Conservation (phyloP, 2,888 invertebrate genomes). For the Diarsia mendica region DNA sequence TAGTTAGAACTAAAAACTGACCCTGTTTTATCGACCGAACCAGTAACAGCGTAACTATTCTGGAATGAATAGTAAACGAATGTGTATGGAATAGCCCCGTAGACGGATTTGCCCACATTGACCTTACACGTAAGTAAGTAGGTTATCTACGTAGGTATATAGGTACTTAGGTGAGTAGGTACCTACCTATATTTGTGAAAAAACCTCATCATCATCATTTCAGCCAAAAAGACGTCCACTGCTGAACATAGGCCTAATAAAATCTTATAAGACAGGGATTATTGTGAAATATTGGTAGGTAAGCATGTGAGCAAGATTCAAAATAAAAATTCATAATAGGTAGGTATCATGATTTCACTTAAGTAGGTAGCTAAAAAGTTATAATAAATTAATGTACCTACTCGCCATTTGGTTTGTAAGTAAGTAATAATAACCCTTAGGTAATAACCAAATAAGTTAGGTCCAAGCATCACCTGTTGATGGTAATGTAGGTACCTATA, state of each 20-base stretch:
- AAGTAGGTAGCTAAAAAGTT: neutral
- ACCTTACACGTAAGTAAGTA: neutral
- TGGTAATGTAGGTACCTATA: neutral
- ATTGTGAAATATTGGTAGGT: constrained; percentile 1
- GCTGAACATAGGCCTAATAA: too few species aligned
- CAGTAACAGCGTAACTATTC: too few species aligned
- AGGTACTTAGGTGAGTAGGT: neutral
- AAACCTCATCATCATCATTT: too few species aligned
- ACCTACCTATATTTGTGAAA: neutral
- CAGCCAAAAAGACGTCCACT: too few species aligned
- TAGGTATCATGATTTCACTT: too few species aligned
- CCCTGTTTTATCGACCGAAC: too few species aligned
- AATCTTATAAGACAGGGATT: neutral
- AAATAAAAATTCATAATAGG: too few species aligned
- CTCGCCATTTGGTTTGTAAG: neutral
- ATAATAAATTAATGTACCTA: neutral
- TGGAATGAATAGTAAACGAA: too few species aligned
- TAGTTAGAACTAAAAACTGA: too few species aligned
- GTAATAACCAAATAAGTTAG: neutral
- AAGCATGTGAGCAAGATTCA: neutral
- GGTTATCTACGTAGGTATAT: neutral
- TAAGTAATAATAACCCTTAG: too few species aligned
- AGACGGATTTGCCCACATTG: too few species aligned
- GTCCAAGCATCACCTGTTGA: constrained; percentile 41
- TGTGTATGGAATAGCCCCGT: too few species aligned